Evolutionary conservation across 2,113 vertebrate species (phyloP), one percentile per base, ranked within the genome.

Genomic region (Candoia aspera): DNA sequence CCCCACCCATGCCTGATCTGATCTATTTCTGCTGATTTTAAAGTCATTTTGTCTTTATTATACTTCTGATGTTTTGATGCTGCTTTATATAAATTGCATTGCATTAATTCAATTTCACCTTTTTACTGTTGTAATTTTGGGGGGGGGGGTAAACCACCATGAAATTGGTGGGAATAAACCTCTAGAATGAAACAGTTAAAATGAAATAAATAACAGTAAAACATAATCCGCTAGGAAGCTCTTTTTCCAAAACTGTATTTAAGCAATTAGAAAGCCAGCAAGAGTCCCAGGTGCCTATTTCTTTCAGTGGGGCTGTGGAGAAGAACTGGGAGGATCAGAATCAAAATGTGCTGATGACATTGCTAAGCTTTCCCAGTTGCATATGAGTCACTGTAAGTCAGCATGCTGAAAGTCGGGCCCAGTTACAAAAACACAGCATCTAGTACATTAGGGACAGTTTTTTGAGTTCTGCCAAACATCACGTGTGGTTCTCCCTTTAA

Each of bases 301-400:
- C 64, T 73, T 79, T 79, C 33, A 79, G 13, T 79, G 68, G 8
- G 19, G 73, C 17, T 79, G 73, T 0, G 2, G 33, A 42, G 33
- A 42, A 79, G 68, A 79, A 37, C 68, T 37, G 0, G 15, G 33
- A 37, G 37, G 8, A 9, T 10, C 21, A 42, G 73, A 3, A 2
- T 79, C 73, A 19, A 79, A 21, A 21, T 21, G 33, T 79, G 73
- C 33, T 79, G 33, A 37, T 79, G 8, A 42, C 0, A 3, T 42
- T 79, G 73, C 73, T 21, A 42, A 79, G 37, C 73, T 79, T 79
- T 21, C 33, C 33, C 73, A 42, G 33, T 42, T 42, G 73, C 17
- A 88, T 89, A 90, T 91, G 91, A 8, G 53, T 86, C 83, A 13
- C 46, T 33, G 29, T 1, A 0, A 0, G 0, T 6, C 6, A 54